Base-by-base conservation (phyloP, 2,888 invertebrate genomes). In the Sipha maydis region DNA sequence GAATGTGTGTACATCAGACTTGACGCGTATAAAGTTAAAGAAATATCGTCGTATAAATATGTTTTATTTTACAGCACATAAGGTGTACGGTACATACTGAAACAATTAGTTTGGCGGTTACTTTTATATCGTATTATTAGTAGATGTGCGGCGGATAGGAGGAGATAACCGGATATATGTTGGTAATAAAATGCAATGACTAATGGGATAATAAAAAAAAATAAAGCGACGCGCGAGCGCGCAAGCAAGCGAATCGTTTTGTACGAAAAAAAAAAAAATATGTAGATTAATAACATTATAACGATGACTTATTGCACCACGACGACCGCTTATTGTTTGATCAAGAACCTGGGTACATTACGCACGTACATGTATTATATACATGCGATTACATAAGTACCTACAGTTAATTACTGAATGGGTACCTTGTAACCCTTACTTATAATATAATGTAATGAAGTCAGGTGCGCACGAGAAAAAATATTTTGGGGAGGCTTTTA, bases 111-210 rank as follows among this genome's bases (percentile, higher is more conserved):
- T 61, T 25, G 56, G 79, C 79, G 79, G 34, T 34, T 31, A 25
- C 14, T 79, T 17, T 21, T 54, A 21, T 78, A 38, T 38, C 7
- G 19, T 31, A 78, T 25, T 1, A 9, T 17, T 54, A 21, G 31
- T 54, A 31, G 7, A 61, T 19, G 28, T 21, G 54, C 7, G 8
- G 21, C 48, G 8, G 41, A 77, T 19, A n/a, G 48, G 28, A 28
- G 19, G 2, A 79, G 56, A 56, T 56, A 61, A 61, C 79, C 56
- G 79, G 79, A 79, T 79, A 79, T 61, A 56, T 34, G 79, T 79
- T 34, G 56, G 79, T 79, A 61, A 79, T 79, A 79, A 79, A 79
- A 79, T 14, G 21, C 78, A 19, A 78, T 78, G 78, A 78, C 78
- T 78, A 79, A 79, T 56, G 56, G 25, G 56, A 61, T 79, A 79